Evolutionary conservation across 2,888 invertebrate genomes (phyloP), one percentile per base, ranked within the genome.

Genomic region (Melinaea menophilus): DNA sequence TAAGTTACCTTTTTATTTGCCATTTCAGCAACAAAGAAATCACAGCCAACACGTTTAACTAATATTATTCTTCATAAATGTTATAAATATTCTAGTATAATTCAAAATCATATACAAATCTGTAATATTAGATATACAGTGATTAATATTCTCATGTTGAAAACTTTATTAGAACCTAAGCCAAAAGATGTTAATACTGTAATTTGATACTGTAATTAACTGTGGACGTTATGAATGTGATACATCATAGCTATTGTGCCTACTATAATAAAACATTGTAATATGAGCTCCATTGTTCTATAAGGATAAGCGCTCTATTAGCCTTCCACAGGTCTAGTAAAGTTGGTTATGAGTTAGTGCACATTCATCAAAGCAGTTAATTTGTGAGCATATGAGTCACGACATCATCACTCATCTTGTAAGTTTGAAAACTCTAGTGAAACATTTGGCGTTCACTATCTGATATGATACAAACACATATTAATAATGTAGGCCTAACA

Each of bases 361-460:
- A 82, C 82, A 88, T 88, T 88, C 84, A 86, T 88, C 88, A 88
- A 85, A 81, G 81, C 81, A 87, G 86, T 87, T 89, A 89, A 89
- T 89, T 89, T 88, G 86, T 79, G 79, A 86, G 82, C 85, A 84
- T 82, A 87, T 85, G 86, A 86, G 85, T 84, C 84, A 85, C 81
- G 81, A 79, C 80, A 85, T 79, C 86, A 90, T 89, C 88, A 81
- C 86, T 89, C 89, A 89, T 89, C 81, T 79, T 79, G 80, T 79
- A 74, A 73, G 73, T 76, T 73, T 74, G 78, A 75, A 76, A 74
- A 78, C 72, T 79, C 73, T 78, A 78, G 86, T 75, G 68, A 57
- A 77, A 78, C 88, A 88, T 80, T 81, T 82, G 85, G 75, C 65
- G 75, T 71, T 67, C 59, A 66, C 51, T 51, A 51, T 51, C 31